phyloP scores from a whole-genome alignment of 2,797 vertebrate species.

The Vespertilio murinus region DNA sequence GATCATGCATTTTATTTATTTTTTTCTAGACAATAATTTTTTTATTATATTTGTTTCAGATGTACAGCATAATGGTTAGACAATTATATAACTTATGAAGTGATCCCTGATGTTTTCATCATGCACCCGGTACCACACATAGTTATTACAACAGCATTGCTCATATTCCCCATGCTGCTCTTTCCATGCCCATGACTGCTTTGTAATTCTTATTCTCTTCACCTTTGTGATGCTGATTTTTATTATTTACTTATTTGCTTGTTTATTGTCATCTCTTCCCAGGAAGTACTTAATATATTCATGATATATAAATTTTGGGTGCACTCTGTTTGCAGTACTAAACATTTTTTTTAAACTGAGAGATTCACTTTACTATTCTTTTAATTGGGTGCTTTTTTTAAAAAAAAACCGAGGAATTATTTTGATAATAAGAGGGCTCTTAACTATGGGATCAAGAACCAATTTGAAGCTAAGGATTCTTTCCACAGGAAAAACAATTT shows the following conservation, averaged over 20 bases:
- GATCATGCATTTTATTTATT: neutral
- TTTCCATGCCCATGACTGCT: neutral
- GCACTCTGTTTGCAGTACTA: neutral
- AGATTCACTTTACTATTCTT: neutral
- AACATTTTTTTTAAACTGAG: neutral
- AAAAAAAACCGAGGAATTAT: conserved; percentile 6
- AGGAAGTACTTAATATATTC: neutral
- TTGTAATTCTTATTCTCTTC: neutral
- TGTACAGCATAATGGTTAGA: neutral
- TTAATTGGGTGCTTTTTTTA: neutral
- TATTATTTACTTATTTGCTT: neutral
- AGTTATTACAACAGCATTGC: neutral
- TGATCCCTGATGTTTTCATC: neutral
- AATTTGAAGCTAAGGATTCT: conserved; percentile 17
- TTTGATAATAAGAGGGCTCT: neutral
- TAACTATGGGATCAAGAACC: neutral
- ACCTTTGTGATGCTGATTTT: neutral
- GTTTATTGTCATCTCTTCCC: neutral
- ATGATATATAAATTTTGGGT: neutral
- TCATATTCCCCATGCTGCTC: neutral
- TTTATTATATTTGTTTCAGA: neutral
- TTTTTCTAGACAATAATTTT: neutral
- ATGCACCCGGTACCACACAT: neutral
- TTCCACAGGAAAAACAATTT: neutral
- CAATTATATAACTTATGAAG: neutral